Evolutionary conservation across 2,888 invertebrate genomes (phyloP).

Genomic region (Poecilobothrus nobilitatus): DNA sequence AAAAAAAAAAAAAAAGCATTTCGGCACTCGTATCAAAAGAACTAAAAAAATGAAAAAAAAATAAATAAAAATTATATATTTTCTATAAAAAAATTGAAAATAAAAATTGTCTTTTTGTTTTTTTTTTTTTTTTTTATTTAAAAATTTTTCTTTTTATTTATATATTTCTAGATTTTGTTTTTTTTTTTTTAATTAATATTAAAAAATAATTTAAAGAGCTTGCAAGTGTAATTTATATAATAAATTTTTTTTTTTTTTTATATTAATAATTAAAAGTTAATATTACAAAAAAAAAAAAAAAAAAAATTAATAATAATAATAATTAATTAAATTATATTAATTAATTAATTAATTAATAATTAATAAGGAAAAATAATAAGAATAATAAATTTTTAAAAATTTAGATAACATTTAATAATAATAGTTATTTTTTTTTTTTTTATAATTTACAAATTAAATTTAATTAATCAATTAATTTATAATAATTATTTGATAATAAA

Average conservation of each 20-base stretch:
- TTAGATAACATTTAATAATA: conserved; percentile 5
- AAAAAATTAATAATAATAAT: neutral
- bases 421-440: neutral
- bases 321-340: neutral
- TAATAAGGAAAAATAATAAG: no score
- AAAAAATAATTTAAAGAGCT: neutral
- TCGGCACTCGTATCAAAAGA: no score
- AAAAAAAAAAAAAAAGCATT: no score
- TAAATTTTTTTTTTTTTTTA: conserved; percentile 33
- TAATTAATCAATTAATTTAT: conserved; percentile 19
- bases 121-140: conserved; percentile 18
- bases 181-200: neutral
- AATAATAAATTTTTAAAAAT: neutral
- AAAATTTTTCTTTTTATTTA: neutral
- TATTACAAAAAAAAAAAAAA: neutral
- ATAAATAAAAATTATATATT: conserved; percentile 10
- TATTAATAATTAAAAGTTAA: conserved; percentile 24
- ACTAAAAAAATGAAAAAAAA: no score
- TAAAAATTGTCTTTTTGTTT: conserved; percentile 17
- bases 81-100: conserved; percentile 19
- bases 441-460: conserved; percentile 22
- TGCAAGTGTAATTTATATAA: conserved; percentile 25
- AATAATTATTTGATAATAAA: no score
- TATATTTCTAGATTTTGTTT: neutral
- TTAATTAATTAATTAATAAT: no score